Base-by-base conservation (phyloP, 1,140 invertebrate genomes). In the Drosophila obscura region DNA sequence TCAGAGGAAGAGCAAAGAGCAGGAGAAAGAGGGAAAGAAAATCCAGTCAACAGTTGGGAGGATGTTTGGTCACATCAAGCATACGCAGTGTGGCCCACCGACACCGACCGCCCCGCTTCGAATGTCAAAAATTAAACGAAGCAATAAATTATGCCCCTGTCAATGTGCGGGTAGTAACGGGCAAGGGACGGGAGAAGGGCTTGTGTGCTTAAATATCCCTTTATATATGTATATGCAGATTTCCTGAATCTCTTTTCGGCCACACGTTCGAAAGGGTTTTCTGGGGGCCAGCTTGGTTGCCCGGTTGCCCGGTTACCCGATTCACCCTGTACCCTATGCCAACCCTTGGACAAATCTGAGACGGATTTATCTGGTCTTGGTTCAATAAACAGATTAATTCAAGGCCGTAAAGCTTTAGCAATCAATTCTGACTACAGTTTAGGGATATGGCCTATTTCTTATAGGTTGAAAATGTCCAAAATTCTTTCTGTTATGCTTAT, bases 141-240 rank as follows among this genome's bases (percentile, higher is more conserved):
- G 64, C 71, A 73, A 74, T 77, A 77, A 77, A 77, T 77, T 74
- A 77, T 77, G 59, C 73, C 62, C 60, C 68, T 73, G 68, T 69
- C 73, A 66, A 76, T 76, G 73, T 57, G 56, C 66, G 35, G 35
- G 59, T 16, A 16, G 26, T 11, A 43, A 26, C 39, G 43, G 43
- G 2, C 19, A 22, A 24, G 5, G 19, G 19, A 24, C 5, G 16
- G n/a, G 45, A 19, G n/a, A 48, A 28, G 44, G 56, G 48, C 64
- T 49, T 46, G 52, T 80, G 65, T 69, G 72, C 48, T 57, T 76
- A 76, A 80, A 73, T 71, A 80, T 68, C 52, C 73, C 53, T 69
- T 80, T 80, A 76, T 80, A 60, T 13, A 39, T 35, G 31, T 35
- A 35, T 59, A 80, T 80, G 78, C 77, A 80, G 77, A 79, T 80